Conservation (phyloP, 2,797 vertebrate species). For the Myiotriccus ornatus region DNA sequence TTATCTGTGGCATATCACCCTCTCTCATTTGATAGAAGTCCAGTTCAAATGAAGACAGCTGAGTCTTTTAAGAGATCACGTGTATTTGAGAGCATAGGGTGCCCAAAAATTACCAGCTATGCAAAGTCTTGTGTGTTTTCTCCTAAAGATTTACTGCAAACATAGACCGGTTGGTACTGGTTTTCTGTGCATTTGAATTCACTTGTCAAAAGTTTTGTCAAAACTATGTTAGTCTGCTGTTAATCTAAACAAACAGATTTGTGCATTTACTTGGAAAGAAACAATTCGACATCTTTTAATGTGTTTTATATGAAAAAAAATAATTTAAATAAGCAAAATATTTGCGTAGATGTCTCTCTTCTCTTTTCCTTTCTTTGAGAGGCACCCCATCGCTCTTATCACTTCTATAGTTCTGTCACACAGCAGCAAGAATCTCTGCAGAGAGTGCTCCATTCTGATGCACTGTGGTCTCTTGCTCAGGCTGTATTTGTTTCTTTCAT, state of each 20-base stretch:
- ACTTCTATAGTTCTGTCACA: neutral
- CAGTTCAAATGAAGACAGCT: neutral
- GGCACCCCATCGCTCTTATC: rapidly evolving
- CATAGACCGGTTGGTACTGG: neutral
- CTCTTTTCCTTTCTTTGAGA: neutral
- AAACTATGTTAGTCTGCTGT: neutral
- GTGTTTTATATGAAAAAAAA: neutral
- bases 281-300: neutral
- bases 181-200: neutral
- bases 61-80: neutral
- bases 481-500: neutral
- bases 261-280: neutral
- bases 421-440: neutral
- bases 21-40: neutral
- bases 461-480: neutral
- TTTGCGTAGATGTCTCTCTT: neutral
- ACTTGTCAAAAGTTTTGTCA: neutral
- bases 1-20: neutral
- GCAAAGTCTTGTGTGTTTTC: neutral
- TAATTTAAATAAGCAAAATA: neutral
- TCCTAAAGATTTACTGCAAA: neutral
- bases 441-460: neutral
- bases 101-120: neutral
- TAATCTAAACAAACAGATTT: neutral
- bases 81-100: neutral